A percentile compares a stretch with the other conserved stretches of the same genome.
phyloP scores from a whole-genome alignment of 2,113 vertebrate species.

The Dipodomys ordii region DNA sequence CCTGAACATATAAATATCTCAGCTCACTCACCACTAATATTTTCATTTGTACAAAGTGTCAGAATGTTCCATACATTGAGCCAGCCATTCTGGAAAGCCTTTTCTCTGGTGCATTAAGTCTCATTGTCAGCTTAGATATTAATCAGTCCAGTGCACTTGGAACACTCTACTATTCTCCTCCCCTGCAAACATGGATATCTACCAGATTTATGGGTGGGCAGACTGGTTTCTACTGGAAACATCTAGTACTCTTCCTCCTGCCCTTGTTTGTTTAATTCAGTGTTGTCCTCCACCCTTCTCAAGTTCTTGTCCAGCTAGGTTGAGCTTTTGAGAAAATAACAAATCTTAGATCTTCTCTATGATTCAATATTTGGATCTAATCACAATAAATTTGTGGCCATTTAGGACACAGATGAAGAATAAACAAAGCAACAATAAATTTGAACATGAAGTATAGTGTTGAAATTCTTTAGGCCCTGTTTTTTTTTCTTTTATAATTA shows the following conservation, averaged over 20 bases:
- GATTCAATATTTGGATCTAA: background rate
- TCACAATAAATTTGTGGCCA: background rate
- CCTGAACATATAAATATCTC: background rate
- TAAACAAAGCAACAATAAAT: slow-evolving; percentile 19
- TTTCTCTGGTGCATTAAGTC: background rate
- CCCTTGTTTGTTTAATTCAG: background rate
- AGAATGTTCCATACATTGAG: background rate
- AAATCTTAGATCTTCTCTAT: background rate
- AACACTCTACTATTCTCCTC: background rate
- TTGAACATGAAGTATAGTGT: background rate
- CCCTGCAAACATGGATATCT: background rate
- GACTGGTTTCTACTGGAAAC: slow-evolving; percentile 2
- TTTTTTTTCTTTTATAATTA: slow-evolving; percentile 1
- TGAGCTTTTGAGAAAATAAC: background rate
- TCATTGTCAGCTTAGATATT: background rate
- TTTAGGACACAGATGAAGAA: slow-evolving; percentile 32
- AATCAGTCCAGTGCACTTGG: background rate
- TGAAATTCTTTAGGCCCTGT: background rate
- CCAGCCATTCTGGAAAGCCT: background rate
- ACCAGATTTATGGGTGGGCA: background rate
- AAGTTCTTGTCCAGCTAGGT: background rate
- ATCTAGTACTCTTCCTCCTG: background rate
- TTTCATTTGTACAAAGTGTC: slow-evolving; percentile 6
- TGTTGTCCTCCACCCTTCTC: background rate
- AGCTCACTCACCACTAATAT: slow-evolving; percentile 2